Conservation (phyloP, 2,888 invertebrate genomes). For the Arctia plantaginis region DNA sequence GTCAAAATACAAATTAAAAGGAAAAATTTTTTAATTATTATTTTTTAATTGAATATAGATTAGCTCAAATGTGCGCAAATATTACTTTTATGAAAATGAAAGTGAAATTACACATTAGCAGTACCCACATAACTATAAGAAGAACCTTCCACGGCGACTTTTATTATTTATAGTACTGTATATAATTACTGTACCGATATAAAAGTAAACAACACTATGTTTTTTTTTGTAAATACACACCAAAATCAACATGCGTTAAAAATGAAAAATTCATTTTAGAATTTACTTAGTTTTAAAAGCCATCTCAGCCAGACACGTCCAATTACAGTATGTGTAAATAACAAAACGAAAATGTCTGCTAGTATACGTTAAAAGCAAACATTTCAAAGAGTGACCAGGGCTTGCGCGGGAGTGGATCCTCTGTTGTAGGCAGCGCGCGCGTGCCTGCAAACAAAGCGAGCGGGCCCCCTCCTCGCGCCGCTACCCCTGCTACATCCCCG, state of each 20-base stretch:
- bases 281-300: constrained; percentile 10
- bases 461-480: constrained; percentile 40
- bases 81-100: neutral
- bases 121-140: neutral
- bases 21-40: no score
- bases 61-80: no score
- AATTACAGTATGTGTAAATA: constrained; percentile 52
- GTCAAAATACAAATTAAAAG: no score
- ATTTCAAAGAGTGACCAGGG: constrained; percentile 62
- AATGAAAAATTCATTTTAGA: neutral
- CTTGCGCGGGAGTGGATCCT: constrained; percentile 53
- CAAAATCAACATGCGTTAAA: neutral
- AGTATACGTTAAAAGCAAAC: constrained; percentile 52
- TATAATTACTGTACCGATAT: neutral
- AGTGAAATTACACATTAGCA: neutral
- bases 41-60: no score
- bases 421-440: constrained; percentile 65
- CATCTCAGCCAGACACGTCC: constrained; percentile 25
- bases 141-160: neutral
- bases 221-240: neutral
- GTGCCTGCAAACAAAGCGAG: constrained; percentile 77
- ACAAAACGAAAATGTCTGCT: constrained; percentile 44
- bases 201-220: neutral
- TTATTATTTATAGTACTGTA: neutral
- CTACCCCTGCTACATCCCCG: constrained; percentile 38